Evolutionary conservation across 1,140 invertebrate genomes (phyloP).

Genomic region (Trypoxylus dichotomus): DNA sequence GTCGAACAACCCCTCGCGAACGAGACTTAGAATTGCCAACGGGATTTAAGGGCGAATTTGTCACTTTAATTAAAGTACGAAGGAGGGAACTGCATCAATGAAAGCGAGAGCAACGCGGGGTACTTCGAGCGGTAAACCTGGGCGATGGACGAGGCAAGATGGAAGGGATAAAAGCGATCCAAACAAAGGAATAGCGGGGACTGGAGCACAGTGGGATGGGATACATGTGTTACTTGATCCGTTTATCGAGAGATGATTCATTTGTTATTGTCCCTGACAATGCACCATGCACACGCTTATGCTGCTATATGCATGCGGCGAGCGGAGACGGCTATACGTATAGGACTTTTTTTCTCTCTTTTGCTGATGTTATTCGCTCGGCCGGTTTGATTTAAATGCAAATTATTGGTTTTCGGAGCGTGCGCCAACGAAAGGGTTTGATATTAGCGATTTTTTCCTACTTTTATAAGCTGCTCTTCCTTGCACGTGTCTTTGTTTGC

Average conservation of each 20-base stretch:
- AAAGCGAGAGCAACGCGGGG: neutral
- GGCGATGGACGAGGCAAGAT: neutral
- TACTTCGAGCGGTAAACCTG: neutral
- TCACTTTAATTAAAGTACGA: slow-evolving; percentile 41
- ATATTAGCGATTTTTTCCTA: neutral
- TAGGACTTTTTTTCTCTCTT: neutral
- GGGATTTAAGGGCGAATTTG: slow-evolving; percentile 38
- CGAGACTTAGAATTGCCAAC: neutral
- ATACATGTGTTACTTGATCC: slow-evolving; percentile 47
- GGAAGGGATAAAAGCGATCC: neutral
- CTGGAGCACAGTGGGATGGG: slow-evolving; percentile 24
- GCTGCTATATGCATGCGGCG: slow-evolving; percentile 14
- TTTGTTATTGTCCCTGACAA: slow-evolving; percentile 47
- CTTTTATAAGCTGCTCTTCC: neutral
- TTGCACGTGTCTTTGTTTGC: slow-evolving; percentile 12
- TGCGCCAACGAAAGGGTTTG: slow-evolving; percentile 11
- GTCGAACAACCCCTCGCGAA: neutral
- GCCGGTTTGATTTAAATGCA: slow-evolving; percentile 42
- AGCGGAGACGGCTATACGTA: neutral
- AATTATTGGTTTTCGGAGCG: slow-evolving; percentile 34
- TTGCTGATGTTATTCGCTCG: neutral
- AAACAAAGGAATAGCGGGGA: slow-evolving; percentile 16
- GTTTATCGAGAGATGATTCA: slow-evolving; percentile 49
- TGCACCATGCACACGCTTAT: slow-evolving; percentile 33
- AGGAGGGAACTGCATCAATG: neutral